Evolutionary conservation across 2,113 vertebrate genomes (phyloP).

Genomic region (Odontesthes bonariensis): DNA sequence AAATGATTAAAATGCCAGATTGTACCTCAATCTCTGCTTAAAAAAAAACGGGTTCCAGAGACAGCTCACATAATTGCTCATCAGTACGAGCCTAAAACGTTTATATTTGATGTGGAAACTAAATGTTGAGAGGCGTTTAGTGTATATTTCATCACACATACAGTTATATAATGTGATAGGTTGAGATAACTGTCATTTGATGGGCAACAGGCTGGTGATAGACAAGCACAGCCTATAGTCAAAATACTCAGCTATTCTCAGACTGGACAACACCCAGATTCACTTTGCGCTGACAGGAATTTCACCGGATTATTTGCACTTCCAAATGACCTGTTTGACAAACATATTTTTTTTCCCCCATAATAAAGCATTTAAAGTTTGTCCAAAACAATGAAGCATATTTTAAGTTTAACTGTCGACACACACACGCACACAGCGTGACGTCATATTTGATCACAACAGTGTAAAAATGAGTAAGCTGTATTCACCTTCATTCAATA

Average conservation of each 20-base stretch:
- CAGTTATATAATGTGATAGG: not conserved
- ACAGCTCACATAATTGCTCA: too few species aligned
- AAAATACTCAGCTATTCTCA: not conserved
- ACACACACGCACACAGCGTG: too few species aligned
- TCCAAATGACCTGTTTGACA: not conserved
- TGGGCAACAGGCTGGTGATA: not conserved
- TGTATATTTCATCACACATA: not conserved
- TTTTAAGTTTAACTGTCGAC: not conserved
- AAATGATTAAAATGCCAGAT: too few species aligned
- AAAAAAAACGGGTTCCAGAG: too few species aligned
- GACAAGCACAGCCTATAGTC: slow-evolving; percentile 5
- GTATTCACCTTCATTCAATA: not conserved
- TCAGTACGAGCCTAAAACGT: too few species aligned
- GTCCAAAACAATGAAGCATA: not conserved
- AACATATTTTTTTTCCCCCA: not conserved
- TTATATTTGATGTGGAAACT: not conserved
- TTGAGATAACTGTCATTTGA: not conserved
- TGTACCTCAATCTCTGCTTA: too few species aligned
- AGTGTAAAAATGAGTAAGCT: not conserved
- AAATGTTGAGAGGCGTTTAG: not conserved
- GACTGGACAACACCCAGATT: slow-evolving; percentile 53
- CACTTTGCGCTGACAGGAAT: slow-evolving; percentile 15
- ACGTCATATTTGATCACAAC: too few species aligned
- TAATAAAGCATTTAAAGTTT: not conserved
- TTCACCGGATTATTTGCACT: slow-evolving; percentile 32